Evolutionary conservation across 2,797 vertebrate species (phyloP), one percentile per base, ranked within the genome.

Genomic region (Limosa lapponica): DNA sequence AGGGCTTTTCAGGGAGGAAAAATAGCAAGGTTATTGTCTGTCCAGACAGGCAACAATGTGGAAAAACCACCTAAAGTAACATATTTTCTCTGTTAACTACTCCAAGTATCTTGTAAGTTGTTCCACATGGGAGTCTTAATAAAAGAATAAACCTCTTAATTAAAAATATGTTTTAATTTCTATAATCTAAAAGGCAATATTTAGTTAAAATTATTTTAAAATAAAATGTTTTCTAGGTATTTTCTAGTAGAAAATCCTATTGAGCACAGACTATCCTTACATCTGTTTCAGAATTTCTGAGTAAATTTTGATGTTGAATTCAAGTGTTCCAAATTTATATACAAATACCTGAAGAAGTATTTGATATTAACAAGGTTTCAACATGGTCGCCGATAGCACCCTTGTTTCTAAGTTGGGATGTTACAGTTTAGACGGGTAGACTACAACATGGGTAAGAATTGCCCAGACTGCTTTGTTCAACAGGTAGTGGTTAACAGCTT

Each of bases 261-360:
- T 62, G 10, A 79, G 8, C 18, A 70, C 8, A 41, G 44, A 28
- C 8, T 44, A 51, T 23, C n/a, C n/a, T 32, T 62, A 59, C 16
- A 48, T 4, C 12, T 32, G 37, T 64, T 78, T 82, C 59, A 87
- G 78, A 91, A 88, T 66, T 94, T 81, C 66, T 54, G 62, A 85
- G 51, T 93, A 94, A 95, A 92, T 92, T 93, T 86, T 89, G 59
- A 93, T 41, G 32, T 54, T 32, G 24, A 55, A 93, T 70, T 83
- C 79, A 93, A 81, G 44, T 78, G 48, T 44, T 82, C 65, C 79
- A 73, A 55, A 90, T 43, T 51, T 67, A 61, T 46, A 49, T 13
- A 82, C 8, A 65, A 84, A 57, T 16, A 81, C 3, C 4, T 27
- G 9, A 80, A 67, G 14, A 49, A 70, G 11, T 18, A 66, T 55